phyloP scores from a whole-genome alignment of 2,113 vertebrate genomes.

The Mastomys natalensis region DNA sequence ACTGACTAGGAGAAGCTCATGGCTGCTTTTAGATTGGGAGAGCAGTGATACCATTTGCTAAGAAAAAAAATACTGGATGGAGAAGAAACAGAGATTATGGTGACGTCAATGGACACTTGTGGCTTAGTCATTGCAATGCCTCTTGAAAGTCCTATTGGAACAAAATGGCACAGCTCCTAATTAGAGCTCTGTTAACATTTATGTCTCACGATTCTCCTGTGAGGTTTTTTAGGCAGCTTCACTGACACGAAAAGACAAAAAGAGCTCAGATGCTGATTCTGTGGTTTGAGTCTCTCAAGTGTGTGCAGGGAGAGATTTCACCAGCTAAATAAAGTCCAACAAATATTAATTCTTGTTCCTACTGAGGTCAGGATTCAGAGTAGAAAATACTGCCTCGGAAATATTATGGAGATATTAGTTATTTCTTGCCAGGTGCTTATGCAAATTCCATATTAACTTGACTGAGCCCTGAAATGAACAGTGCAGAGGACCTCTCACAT shows the following conservation, averaged over 20 bases:
- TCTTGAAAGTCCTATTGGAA: constrained; percentile 8
- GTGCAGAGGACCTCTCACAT: background rate
- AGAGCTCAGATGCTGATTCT: constrained; percentile 65
- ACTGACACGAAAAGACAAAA: constrained; percentile 8
- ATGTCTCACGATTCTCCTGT: background rate
- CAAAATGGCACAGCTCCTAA: background rate
- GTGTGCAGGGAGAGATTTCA: constrained; percentile 37
- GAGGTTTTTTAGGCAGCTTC: background rate
- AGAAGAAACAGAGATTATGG: background rate
- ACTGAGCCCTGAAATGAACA: background rate
- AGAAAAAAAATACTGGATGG: background rate
- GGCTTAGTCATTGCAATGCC: background rate
- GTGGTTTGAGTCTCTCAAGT: constrained; percentile 70
- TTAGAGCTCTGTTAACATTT: background rate
- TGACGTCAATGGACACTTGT: background rate
- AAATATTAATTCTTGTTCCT: constrained; percentile 52
- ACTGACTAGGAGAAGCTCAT: background rate
- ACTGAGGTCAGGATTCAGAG: constrained; percentile 58
- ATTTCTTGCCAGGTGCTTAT: constrained; percentile 63
- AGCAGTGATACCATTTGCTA: background rate
- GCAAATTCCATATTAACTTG: background rate
- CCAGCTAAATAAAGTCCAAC: background rate
- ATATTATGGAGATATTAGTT: constrained; percentile 2
- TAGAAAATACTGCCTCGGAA: constrained; percentile 46
- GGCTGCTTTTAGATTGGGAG: background rate